phyloP scores from a whole-genome alignment of 2,888 invertebrate genomes.

The Drosophila hamatofila region DNA sequence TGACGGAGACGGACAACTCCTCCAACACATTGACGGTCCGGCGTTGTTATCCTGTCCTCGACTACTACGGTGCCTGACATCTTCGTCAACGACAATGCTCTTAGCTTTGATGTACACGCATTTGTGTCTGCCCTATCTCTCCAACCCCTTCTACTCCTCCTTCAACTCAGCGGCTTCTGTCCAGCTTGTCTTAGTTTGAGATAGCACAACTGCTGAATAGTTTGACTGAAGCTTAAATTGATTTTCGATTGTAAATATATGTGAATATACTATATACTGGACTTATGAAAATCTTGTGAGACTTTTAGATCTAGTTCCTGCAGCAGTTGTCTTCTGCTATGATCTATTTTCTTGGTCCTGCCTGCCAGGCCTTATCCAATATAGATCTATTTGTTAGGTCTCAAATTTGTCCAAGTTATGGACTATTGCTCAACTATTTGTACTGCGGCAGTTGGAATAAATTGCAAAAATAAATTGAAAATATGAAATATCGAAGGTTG shows the following conservation, averaged over 20 bases:
- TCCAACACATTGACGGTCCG: conserved; percentile 26
- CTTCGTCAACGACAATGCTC: conserved; percentile 63
- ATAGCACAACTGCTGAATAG: conserved; percentile 9
- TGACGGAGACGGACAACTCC: conserved; percentile 11
- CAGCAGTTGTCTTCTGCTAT: neutral
- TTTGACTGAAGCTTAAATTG: conserved; percentile 20
- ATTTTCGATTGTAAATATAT: conserved; percentile 25
- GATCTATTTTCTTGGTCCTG: neutral
- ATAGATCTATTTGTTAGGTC: conserved; percentile 29
- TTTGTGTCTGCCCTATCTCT: conserved; percentile 20
- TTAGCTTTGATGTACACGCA: conserved; percentile 55
- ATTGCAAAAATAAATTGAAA: conserved; percentile 76
- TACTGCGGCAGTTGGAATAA: conserved; percentile 55
- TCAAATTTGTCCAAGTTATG: conserved; percentile 5
- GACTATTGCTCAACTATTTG: neutral
- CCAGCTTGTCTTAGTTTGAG: conserved; percentile 28
- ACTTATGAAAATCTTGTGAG: neutral
- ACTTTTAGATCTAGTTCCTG: conserved; percentile 23
- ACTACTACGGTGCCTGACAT: conserved; percentile 51
- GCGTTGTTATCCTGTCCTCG: conserved; percentile 44
- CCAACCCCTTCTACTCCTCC: too few relatives aligned
- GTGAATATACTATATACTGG: neutral
- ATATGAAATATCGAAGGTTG: conserved; percentile 70
- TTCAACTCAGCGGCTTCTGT: neutral
- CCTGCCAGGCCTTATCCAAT: neutral